Conservation (phyloP, 1,140 invertebrate species). For the Diorhabda sublineata region DNA sequence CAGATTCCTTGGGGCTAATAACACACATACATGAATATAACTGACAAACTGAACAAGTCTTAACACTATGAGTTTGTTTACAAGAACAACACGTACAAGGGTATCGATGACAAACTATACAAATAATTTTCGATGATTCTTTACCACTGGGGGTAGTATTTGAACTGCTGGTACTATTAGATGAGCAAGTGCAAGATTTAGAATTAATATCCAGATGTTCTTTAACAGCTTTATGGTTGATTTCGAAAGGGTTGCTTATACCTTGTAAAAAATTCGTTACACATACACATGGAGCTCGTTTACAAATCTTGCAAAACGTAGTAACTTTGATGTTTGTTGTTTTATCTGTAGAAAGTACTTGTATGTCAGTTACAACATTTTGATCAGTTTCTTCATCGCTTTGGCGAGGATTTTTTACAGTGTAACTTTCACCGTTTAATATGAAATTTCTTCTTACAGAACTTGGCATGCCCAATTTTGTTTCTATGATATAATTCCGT, state of each 20-base stretch:
- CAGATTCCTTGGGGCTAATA: neutral
- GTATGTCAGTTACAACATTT: constrained; percentile 24
- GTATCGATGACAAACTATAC: neutral
- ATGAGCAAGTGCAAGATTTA: neutral
- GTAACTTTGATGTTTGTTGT: constrained; percentile 32
- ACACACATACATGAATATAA: neutral
- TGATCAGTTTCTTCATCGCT: constrained; percentile 4
- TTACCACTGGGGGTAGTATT: neutral
- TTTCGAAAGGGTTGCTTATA: neutral
- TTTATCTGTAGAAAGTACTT: constrained; percentile 24
- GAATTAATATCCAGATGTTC: neutral
- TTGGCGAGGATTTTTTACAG: constrained; percentile 4
- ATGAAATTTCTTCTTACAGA: constrained; percentile 18
- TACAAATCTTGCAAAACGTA: constrained; percentile 24
- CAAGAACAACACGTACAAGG: constrained; percentile 7
- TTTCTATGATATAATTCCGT: constrained; percentile 30
- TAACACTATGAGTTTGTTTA: neutral
- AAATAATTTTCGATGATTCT: neutral
- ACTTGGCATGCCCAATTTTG: constrained; percentile 12
- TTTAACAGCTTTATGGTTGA: neutral
- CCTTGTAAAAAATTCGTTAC: neutral
- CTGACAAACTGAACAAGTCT: neutral
- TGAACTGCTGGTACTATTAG: neutral
- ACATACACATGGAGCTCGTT: constrained; percentile 19
- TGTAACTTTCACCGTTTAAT: constrained; percentile 23